Conservation (phyloP, 2,113 vertebrate genomes). For the Piaya cayana region DNA sequence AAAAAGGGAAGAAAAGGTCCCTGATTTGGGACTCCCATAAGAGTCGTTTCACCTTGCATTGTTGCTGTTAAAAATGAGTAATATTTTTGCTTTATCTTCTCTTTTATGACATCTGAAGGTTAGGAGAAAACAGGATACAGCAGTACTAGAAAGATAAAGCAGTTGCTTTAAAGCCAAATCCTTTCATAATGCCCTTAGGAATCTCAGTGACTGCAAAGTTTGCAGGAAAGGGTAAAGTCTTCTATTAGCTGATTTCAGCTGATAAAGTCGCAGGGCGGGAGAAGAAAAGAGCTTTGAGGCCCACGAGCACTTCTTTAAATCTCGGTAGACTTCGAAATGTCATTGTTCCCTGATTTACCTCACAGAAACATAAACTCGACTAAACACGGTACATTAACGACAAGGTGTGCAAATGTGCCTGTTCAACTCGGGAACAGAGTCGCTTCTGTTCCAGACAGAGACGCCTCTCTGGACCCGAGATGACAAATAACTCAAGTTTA, state of each 20-base stretch:
- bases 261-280: not conserved
- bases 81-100: not conserved
- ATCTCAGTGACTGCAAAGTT: not conserved
- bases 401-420: conserved; percentile 57
- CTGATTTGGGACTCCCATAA: not conserved
- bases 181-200: conserved; percentile 9
- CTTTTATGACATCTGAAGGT: not conserved
- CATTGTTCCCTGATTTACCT: conserved; percentile 62
- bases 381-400: conserved; percentile 37
- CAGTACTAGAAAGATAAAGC: not conserved
- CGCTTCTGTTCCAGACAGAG: conserved; percentile 58
- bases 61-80: not conserved
- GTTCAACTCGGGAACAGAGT: conserved; percentile 21
- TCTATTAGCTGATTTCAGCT: not conserved
- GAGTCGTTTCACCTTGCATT: not conserved
- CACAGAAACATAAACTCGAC: conserved; percentile 43
- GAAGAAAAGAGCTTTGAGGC: not conserved
- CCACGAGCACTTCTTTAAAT: not conserved
- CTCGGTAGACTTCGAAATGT: conserved; percentile 24
- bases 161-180: not conserved
- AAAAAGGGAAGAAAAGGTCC: not conserved
- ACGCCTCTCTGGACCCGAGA: conserved; percentile 32
- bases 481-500: conserved; percentile 68
- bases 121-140: not conserved
- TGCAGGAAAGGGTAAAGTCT: not conserved